Conservation (phyloP, 2,113 vertebrate species). For the Lutjanus erythropterus region DNA sequence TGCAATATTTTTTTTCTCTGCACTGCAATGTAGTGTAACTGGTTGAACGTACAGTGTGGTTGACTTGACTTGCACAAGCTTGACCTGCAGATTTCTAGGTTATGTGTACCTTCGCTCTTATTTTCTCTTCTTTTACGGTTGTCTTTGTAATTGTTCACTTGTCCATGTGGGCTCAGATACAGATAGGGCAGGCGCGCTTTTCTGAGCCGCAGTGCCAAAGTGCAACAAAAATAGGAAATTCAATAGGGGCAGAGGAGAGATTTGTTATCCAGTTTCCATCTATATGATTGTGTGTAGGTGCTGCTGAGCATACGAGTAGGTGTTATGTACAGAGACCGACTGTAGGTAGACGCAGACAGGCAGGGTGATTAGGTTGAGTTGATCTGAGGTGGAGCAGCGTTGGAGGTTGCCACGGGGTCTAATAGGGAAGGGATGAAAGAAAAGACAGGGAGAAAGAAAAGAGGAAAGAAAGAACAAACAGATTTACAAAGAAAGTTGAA, state of each 20-base stretch:
- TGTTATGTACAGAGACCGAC: constrained; percentile 27
- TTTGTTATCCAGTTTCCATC: constrained; percentile 22
- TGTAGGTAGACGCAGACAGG: constrained; percentile 49
- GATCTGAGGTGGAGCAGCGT: constrained; percentile 17
- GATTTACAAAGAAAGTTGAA: constrained; percentile 3
- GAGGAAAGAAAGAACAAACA: not conserved
- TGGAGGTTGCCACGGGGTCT: constrained; percentile 26
- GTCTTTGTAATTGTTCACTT: constrained; percentile 22
- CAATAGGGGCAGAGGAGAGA: not conserved
- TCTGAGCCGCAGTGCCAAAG: not conserved
- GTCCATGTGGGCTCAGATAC: not conserved
- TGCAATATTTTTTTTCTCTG: constrained; percentile 1
- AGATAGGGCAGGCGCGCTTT: not conserved
- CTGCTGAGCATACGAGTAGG: constrained; percentile 18
- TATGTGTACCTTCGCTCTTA: constrained; percentile 25
- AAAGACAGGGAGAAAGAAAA: not conserved
- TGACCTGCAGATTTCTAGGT: constrained; percentile 35
- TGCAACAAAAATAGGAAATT: constrained; percentile 39
- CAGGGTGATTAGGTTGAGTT: constrained; percentile 36
- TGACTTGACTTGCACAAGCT: constrained; percentile 59
- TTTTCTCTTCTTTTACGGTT: constrained; percentile 26
- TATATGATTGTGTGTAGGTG: constrained; percentile 26
- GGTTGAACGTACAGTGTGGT: constrained; percentile 33
- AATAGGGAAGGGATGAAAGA: constrained; percentile 40
- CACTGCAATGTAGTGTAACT: constrained; percentile 51